phyloP scores from a whole-genome alignment of 1,140 invertebrate species.

The Drosophila eugracilis region DNA sequence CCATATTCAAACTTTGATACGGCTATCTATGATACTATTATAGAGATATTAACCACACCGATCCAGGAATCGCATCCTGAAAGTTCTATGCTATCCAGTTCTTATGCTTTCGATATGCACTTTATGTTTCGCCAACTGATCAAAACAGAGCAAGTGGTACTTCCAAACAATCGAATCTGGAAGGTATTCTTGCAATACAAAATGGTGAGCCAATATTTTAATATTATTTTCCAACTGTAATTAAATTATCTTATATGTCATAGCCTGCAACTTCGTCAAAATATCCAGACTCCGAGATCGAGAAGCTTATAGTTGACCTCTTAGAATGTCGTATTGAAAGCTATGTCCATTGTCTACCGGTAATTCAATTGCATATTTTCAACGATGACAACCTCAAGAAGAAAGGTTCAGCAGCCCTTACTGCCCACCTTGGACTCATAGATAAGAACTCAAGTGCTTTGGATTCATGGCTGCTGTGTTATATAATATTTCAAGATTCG shows the following conservation, averaged over 20 bases:
- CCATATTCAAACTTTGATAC: conserved; percentile 12
- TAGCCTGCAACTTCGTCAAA: conserved; percentile 12
- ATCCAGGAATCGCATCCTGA: neutral
- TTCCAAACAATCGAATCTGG: conserved; percentile 57
- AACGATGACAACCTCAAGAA: neutral
- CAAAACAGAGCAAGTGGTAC: neutral
- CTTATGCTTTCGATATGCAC: conserved; percentile 45
- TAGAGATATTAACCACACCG: conserved; percentile 10
- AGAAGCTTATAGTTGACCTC: conserved; percentile 30
- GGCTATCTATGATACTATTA: conserved; percentile 31
- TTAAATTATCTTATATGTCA: neutral
- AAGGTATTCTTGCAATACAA: conserved; percentile 48
- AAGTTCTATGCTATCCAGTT: neutral
- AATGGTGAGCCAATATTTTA: conserved; percentile 26
- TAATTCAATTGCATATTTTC: conserved; percentile 42
- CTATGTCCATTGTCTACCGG: conserved; percentile 33
- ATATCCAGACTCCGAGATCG: conserved; percentile 28
- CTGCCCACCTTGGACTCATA: conserved; percentile 32
- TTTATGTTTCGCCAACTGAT: conserved; percentile 32
- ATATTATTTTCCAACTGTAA: neutral
- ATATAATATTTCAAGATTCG: conserved; percentile 29
- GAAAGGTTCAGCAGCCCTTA: neutral
- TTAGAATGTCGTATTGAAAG: conserved; percentile 19
- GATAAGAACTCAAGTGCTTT: conserved; percentile 9
- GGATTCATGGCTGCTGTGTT: conserved; percentile 46